Base-by-base conservation (phyloP, 2,888 invertebrate species). In the Trissolcus brochymenae region DNA sequence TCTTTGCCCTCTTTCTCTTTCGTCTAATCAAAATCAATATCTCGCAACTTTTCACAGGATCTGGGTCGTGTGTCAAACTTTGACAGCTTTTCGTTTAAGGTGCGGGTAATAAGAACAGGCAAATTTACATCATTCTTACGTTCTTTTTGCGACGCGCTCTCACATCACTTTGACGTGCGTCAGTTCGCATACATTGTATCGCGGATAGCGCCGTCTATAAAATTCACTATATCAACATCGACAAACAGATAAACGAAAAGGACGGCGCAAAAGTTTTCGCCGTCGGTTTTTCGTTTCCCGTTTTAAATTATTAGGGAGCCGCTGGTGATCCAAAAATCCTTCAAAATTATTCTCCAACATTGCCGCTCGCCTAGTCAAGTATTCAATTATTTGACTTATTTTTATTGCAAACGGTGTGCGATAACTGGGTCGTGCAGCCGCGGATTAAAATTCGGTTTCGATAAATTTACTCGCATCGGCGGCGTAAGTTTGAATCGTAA, bases 61-160 rank as follows among this genome's bases (percentile, higher is more conserved):
- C 60, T 76, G 51, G 76, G 70, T 65, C 70, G 51, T 49, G 29
- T 70, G 76, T 76, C 70, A 65, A 70, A 70, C 13, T 76, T 76
- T 76, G 75, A 75, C 75, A 65, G 66, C 73, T 66, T 66, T 66
- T 73, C 56, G 51, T 9, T 35, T 11, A 7, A 6, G 35, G 35
- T 11, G 35, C 35, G 9, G 35, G 35, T 7, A 35, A 35, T 7
- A 7, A 35, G 54, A 65, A 54, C 41, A 60, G 66, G 50, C 59
- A 51, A 73, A 73, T 73, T 66, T 66, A 66, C 66, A 66, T 73
- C 61, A 61, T 73, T 56, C 61, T 73, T 61, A 49, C 35, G 66
- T 61, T 43, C 66, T 51, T 61, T 66, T 60, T 62, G 43, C 40
- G 21, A 19, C 41, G 35, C 51, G 25, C 50, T 50, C 21, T 59